phyloP scores from a whole-genome alignment of 2,797 vertebrate species.

The Chaunax sp. region DNA sequence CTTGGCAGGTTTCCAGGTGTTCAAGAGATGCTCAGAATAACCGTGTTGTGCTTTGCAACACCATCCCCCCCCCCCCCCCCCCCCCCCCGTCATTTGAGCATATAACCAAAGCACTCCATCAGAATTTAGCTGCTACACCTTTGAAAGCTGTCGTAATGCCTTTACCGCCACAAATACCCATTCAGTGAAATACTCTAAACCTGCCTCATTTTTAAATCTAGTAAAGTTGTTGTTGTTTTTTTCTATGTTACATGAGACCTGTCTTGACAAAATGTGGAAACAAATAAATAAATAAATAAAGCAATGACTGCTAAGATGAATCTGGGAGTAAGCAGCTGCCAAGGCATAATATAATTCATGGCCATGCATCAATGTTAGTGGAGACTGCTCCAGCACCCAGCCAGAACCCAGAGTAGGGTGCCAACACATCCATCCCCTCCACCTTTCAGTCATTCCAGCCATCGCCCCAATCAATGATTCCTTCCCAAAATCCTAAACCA shows the following conservation, averaged over 20 bases:
- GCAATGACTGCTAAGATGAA: constrained; percentile 82
- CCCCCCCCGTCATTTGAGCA: constrained; percentile 44
- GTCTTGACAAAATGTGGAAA: constrained; percentile 81
- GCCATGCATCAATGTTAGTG: constrained; percentile 82
- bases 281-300: constrained; percentile 79
- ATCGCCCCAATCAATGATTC: constrained; percentile 71
- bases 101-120: constrained; percentile 66
- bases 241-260: constrained; percentile 63
- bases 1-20: constrained; percentile 60
- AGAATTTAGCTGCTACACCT: constrained; percentile 54
- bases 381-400: constrained; percentile 78
- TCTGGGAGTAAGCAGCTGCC: constrained; percentile 77
- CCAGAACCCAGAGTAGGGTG: constrained; percentile 80
- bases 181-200: constrained; percentile 65
- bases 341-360: constrained; percentile 83
- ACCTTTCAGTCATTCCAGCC: constrained; percentile 73
- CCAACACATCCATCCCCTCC: constrained; percentile 80
- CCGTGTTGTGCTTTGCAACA: constrained; percentile 36
- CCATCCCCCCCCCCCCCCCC: constrained; percentile 19
- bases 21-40: constrained; percentile 51
- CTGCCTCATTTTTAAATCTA: constrained; percentile 62
- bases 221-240: constrained; percentile 35
- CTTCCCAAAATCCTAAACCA: constrained; percentile 68
- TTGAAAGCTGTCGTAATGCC: constrained; percentile 58
- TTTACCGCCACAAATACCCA: constrained; percentile 60